phyloP scores from a whole-genome alignment of 1,140 invertebrate species.

The Diploscapter pachys region DNA sequence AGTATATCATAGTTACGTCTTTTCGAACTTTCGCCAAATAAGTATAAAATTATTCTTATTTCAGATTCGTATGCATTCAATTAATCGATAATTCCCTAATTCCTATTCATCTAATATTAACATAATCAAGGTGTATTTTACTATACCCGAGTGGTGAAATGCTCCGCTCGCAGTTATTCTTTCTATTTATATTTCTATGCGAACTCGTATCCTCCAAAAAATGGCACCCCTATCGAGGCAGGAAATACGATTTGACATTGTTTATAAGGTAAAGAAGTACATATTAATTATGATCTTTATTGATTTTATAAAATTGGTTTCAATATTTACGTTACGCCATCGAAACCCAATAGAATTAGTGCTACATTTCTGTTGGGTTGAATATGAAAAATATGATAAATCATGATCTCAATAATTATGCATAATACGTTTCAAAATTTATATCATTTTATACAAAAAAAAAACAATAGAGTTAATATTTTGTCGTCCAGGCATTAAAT shows the following conservation, averaged over 20 bases:
- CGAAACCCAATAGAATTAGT: no score
- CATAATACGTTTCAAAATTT: background rate
- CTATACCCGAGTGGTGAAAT: no score
- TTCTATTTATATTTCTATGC: no score
- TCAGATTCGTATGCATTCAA: no score
- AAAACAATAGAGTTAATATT: background rate
- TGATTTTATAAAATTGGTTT: background rate
- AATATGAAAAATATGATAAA: background rate
- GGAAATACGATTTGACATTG: conserved; percentile 33
- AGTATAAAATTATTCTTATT: no score
- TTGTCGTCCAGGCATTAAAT: background rate
- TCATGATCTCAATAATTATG: conserved; percentile 2
- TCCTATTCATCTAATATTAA: no score
- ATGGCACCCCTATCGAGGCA: conserved; percentile 25
- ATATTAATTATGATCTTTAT: background rate
- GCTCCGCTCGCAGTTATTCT: no score
- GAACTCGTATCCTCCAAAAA: background rate
- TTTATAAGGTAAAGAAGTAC: conserved; percentile 9
- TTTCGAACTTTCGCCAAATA: no score
- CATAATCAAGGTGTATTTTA: no score
- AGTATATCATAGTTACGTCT: no score
- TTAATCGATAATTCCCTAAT: no score
- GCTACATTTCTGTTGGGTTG: background rate
- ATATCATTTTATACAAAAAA: background rate
- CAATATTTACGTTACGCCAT: background rate